Conservation (phyloP, 1,140 invertebrate species). For the Sinella curviseta region DNA sequence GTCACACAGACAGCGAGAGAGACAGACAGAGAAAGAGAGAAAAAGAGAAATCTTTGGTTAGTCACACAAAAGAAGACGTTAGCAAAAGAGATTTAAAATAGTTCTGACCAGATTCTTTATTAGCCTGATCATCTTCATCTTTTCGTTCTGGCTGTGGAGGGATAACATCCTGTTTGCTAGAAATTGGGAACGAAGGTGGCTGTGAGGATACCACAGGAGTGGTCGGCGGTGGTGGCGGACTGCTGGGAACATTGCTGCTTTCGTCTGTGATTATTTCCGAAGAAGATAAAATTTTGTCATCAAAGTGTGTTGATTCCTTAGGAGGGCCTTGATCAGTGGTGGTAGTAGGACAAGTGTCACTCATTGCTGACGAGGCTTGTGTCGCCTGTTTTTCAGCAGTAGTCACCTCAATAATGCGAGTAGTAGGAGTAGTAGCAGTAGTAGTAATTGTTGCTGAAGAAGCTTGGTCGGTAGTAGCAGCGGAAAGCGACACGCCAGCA, state of each 20-base stretch:
- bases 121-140: constrained; percentile 8
- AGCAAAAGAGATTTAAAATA: constrained; percentile 10
- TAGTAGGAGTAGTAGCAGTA: background rate
- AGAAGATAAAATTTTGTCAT: background rate
- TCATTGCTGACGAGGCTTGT: background rate
- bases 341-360: background rate
- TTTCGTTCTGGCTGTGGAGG: background rate
- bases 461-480: background rate
- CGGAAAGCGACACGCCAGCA: constrained; percentile 3
- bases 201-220: background rate
- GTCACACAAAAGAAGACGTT: constrained; percentile 17
- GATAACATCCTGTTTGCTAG: background rate
- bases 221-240: background rate
- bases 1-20: background rate
- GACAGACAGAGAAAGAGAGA: constrained; percentile 26
- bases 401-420: background rate
- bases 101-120: constrained; percentile 29
- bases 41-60: constrained; percentile 25
- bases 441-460: background rate
- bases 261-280: constrained; percentile 11
- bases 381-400: background rate
- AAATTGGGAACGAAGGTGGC: background rate
- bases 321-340: background rate
- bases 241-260: background rate
- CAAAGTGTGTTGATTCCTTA: background rate